Conservation (phyloP, 1,140 invertebrate genomes). For the Atta texana region DNA sequence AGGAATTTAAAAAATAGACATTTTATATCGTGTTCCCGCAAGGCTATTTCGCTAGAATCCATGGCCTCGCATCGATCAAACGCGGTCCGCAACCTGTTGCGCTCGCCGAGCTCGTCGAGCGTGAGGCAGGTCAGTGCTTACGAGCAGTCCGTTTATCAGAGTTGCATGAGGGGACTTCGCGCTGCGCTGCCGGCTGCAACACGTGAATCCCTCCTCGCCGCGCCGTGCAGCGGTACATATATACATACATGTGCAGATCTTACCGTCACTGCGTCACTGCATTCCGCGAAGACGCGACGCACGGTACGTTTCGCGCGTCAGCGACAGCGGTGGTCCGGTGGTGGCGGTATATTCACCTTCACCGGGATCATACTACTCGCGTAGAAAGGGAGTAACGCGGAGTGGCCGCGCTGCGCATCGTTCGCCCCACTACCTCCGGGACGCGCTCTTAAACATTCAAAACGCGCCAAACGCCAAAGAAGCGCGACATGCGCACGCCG, state of each 20-base stretch:
- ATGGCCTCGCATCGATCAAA: background rate
- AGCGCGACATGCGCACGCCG: slow-evolving; percentile 74
- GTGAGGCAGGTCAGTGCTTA: slow-evolving; percentile 80
- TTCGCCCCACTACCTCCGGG: slow-evolving; percentile 81
- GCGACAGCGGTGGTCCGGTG: background rate
- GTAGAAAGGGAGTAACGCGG: slow-evolving; percentile 85
- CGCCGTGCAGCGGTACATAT: background rate
- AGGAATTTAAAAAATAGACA: background rate
- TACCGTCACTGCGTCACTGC: background rate
- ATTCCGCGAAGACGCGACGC: slow-evolving; percentile 39
- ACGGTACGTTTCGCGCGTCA: background rate
- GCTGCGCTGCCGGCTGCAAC: background rate
- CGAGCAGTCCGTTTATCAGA: slow-evolving; percentile 73
- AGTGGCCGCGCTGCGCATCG: slow-evolving; percentile 86
- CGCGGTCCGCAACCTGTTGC: slow-evolving; percentile 4
- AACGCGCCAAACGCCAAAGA: slow-evolving; percentile 78
- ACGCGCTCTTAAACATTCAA: slow-evolving; percentile 79
- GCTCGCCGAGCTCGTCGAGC: slow-evolving; percentile 38
- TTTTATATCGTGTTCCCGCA: background rate
- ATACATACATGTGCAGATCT: slow-evolving; percentile 2
- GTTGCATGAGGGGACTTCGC: slow-evolving; percentile 64
- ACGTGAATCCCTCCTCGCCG: background rate
- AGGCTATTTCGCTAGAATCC: background rate
- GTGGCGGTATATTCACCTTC: slow-evolving; percentile 65
- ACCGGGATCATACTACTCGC: slow-evolving; percentile 80